These are phyloP conservation scores for Stenodera caucasica DNA, from an alignment of 2,888 invertebrate species.

Conservation along the genomic window DNA sequence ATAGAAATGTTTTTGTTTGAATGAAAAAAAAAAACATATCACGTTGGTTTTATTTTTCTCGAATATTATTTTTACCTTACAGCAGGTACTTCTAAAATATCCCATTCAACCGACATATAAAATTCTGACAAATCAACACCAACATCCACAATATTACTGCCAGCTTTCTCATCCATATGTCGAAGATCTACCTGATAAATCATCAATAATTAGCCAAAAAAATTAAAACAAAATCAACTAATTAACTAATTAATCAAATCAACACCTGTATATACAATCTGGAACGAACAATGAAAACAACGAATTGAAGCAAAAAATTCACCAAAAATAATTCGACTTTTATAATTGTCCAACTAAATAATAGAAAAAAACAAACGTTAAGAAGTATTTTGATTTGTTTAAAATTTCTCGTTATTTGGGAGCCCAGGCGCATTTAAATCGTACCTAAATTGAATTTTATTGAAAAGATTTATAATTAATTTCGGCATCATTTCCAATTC, in stretches of 20 bases:
- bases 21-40: too few species aligned
- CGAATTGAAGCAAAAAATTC: not conserved
- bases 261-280: too few species aligned
- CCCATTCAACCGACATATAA: constrained; percentile 84
- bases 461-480: constrained; percentile 18
- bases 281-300: too few species aligned
- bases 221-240: not conserved
- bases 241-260: too few species aligned
- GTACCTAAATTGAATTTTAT: constrained; percentile 15
- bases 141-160: constrained; percentile 66
- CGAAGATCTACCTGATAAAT: constrained; percentile 66
- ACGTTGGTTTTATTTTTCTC: too few species aligned
- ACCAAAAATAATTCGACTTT: too few species aligned
- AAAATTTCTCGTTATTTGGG: not conserved
- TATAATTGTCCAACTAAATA: too few species aligned
- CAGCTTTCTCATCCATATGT: constrained; percentile 67
- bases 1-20: too few species aligned
- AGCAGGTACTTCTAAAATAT: constrained; percentile 75
- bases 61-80: constrained; percentile 60
- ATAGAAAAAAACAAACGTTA: too few species aligned
- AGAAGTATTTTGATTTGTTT: too few species aligned
- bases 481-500: constrained; percentile 11
- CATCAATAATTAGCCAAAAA: not conserved
- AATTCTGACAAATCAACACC: constrained; percentile 81
- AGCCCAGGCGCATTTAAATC: constrained; percentile 10